Conservation (phyloP, 2,113 vertebrate genomes). For the Echinops telfairi region DNA sequence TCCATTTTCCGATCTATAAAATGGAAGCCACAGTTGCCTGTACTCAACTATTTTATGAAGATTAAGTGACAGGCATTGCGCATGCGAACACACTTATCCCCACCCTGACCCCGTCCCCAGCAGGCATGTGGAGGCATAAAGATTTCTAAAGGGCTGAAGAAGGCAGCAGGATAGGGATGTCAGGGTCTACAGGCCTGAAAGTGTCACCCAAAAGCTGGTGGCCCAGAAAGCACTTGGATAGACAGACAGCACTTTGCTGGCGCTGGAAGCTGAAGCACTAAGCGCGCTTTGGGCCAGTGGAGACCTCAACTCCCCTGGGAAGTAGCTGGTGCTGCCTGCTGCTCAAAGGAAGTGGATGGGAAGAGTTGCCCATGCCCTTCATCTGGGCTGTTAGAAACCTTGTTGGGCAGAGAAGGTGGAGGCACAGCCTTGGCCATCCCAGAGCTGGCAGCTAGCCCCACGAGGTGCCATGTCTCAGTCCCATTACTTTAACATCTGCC, state of each 20-base stretch:
- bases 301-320: not conserved
- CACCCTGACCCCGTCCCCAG: too few relatives aligned
- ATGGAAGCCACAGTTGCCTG: not conserved
- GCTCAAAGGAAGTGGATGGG: not conserved
- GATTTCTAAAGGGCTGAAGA: not conserved
- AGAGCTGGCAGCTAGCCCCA: not conserved
- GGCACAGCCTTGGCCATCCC: not conserved
- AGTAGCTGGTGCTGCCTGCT: too few relatives aligned
- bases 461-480: not conserved
- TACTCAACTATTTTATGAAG: not conserved
- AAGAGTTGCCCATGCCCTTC: not conserved
- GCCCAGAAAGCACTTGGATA: too few relatives aligned
- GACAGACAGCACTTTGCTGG: too few relatives aligned
- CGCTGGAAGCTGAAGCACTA: not conserved
- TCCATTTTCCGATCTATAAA: not conserved
- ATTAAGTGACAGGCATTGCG: not conserved
- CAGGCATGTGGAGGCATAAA: too few relatives aligned
- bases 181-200: rapidly evolving
- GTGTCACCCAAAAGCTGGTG: too few relatives aligned
- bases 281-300: not conserved
- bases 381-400: not conserved
- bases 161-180: not conserved
- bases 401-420: not conserved
- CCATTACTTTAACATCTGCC: not conserved
- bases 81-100: too few relatives aligned